Evolutionary conservation across 2,113 vertebrate species (phyloP), one percentile per base, ranked within the genome.

Genomic region (Cepphus grylle): DNA sequence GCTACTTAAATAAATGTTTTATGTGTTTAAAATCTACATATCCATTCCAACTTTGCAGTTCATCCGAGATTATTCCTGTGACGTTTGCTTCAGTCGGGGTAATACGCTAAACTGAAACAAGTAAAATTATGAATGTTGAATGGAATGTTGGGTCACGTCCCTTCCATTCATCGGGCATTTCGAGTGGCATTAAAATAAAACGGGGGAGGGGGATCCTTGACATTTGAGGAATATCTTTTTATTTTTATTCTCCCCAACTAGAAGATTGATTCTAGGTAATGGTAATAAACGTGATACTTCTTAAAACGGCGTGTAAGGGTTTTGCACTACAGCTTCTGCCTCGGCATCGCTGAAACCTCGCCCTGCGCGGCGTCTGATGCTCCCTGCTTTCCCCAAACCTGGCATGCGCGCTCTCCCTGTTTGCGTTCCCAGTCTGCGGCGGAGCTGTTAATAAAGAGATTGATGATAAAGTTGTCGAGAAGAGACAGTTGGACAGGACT

Each of bases 371-470:
- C 78, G 93, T 70, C 94, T 95, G 53, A 76, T 95, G 96, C 97
- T 66, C 58, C 82, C 94, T 88, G 97, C 96, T 94, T 97, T 96
- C 93, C 96, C 94, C 98, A 97, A 97, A 94, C 90, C 96, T 98
- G 98, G 97, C 98, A 96, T 86, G 94, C 91, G 95, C 88, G 19
- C 84, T 97, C 96, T 93, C 97, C 98, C 97, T 96, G 97, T 94
- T 98, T 96, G 91, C 88, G 10, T 96, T 97, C 97, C 94, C 98
- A 88, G 98, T 98, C 99, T 98, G 98, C 98, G 98, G 98, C 83
- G 96, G 98, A 99, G 98, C 99, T 98, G 99, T 98, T 99, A 99
- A 99, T 99, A 98, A 99, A 99, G 99, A 99, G 99, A 99, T 99
- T 99, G 99, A 99, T 99, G 99, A 99, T 99, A 94, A 97, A 98